phyloP scores from a whole-genome alignment of 1,140 invertebrate genomes.

The Pogonus chalceus region DNA sequence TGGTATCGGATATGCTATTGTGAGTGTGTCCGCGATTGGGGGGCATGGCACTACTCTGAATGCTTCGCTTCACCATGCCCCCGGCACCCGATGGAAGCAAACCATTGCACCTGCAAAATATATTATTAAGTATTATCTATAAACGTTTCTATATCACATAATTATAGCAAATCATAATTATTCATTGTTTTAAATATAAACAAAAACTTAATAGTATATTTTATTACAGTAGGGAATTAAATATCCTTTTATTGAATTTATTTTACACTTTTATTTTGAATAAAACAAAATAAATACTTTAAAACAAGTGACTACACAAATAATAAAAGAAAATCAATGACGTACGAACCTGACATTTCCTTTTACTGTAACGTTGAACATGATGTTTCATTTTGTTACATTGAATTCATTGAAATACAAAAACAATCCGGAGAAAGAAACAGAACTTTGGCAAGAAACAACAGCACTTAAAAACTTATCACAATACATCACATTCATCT shows the following conservation, averaged over 20 bases:
- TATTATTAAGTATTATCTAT: too few relatives aligned
- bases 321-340: too few relatives aligned
- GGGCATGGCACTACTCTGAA: background rate
- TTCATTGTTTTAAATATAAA: too few relatives aligned
- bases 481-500: background rate
- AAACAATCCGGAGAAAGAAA: background rate
- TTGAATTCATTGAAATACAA: background rate
- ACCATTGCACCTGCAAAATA: background rate
- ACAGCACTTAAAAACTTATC: background rate
- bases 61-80: background rate
- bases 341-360: constrained; percentile 3
- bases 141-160: too few relatives aligned
- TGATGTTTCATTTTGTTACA: background rate
- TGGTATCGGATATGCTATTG: background rate
- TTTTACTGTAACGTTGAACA: constrained; percentile 5
- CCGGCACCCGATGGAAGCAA: background rate
- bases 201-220: too few relatives aligned
- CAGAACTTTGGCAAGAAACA: background rate
- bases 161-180: too few relatives aligned
- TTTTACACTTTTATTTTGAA: too few relatives aligned
- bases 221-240: too few relatives aligned
- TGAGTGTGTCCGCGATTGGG: background rate
- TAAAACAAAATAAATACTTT: too few relatives aligned
- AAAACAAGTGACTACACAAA: too few relatives aligned
- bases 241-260: too few relatives aligned